Base-by-base conservation (phyloP, 2,888 invertebrate genomes). In the Lymantria monacha region DNA sequence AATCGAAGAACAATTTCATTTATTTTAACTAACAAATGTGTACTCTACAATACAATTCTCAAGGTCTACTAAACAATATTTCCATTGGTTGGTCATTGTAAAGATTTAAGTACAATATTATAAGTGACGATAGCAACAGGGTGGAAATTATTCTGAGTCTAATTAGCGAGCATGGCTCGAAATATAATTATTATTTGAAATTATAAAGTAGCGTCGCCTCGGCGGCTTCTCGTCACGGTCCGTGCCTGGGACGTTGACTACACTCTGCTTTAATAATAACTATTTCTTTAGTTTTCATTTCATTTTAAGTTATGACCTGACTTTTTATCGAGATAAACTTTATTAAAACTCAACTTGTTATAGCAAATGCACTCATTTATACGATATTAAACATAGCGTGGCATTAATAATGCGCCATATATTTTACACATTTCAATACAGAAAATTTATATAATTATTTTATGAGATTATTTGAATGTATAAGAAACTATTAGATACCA, bases 131-230 rank as follows among this genome's bases (percentile, higher is more conserved):
- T 53, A 55, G 57, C 51, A 55, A 58, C 49, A 57, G 48, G 59
- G 54, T 61, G 59, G 67, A 69, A 73, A 75, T 79, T 79, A 76
- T 79, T 77, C 74, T 62, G 57, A 63, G 69, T 66, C 73, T 86
- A 87, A 87, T 87, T 85, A 86, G 80, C 69, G 76, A 66, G 71
- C 78, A 70, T 73, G 76, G 73, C 74, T 76, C 66, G 81, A 81
- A 79, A 83, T 30, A 30, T 83, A 82, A 84, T 85, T 76, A 83
- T 81, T 82, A 77, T 82, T 81, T 83, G 76, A 82, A 84, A 83
- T 83, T 83, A 83, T 81, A 81, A 83, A 78, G 79, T 51, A 79
- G 77, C 72, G 75, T 73, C 74, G 75, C 74, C 36, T 14, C 42
- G 9, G 44, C 14, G 75, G 75, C 74, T 70, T 69, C 67, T 68